phyloP scores from a whole-genome alignment of 2,888 invertebrate genomes.

The Lepetodrilus schrolli region DNA sequence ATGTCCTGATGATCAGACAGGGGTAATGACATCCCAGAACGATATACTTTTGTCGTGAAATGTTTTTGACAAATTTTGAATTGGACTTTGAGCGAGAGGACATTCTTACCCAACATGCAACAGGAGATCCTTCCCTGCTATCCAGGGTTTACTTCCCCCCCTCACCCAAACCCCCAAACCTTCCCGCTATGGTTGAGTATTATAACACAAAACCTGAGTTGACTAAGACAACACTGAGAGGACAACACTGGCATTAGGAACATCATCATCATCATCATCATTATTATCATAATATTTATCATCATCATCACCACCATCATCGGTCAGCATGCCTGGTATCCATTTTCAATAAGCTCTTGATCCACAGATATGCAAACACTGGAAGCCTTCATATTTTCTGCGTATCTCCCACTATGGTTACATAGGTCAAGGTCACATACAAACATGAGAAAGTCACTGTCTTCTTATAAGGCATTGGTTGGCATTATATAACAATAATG shows the following conservation, averaged over 20 bases:
- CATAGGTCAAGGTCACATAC: background rate
- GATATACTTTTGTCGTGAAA: too few species aligned
- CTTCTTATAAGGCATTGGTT: slow-evolving; percentile 18
- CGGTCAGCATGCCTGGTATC: background rate
- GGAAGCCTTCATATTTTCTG: slow-evolving; percentile 1
- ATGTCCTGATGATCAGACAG: too few species aligned
- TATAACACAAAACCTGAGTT: slow-evolving; percentile 17
- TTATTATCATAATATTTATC: too few species aligned
- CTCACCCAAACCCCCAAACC: background rate
- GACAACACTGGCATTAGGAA: background rate
- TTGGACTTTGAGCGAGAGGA: too few species aligned
- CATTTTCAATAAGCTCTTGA: background rate
- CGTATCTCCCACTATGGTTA: background rate
- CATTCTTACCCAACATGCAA: too few species aligned
- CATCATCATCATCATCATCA: too few species aligned
- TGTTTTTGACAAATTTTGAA: too few species aligned
- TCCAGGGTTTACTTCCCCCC: too few species aligned
- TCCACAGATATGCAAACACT: slow-evolving; percentile 13
- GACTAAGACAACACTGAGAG: slow-evolving; percentile 18
- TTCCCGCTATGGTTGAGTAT: slow-evolving; percentile 20
- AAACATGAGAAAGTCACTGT: slow-evolving; percentile 6
- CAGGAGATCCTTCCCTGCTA: too few species aligned
- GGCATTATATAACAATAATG: slow-evolving; percentile 22
- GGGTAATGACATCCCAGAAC: too few species aligned
- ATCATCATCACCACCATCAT: background rate